Base-by-base conservation (phyloP, 30 jellyfish, hydroid and myxozoan genomes). In the Cassiopea xamachana region DNA sequence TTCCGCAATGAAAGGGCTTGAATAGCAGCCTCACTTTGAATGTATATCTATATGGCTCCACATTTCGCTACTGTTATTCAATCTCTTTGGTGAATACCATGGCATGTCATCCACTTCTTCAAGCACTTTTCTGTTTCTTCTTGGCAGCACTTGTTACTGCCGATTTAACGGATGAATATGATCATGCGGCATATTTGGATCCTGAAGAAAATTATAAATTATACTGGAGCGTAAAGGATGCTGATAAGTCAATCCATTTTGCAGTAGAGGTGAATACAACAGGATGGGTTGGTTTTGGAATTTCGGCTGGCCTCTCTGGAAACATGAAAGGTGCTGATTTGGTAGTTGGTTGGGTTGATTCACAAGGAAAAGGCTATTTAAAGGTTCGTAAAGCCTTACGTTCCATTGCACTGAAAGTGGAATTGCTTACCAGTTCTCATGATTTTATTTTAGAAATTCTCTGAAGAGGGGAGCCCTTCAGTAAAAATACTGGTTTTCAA, bases 251-350 rank as follows among this genome's bases (percentile, higher is more conserved):
- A 39, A 50, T 83, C 49, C 83, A 83, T 70, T 83, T 83, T 9
- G 91, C 91, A 7, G 91, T 19, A 17, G 82, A 86, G 69, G 93
- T 86, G 48, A 79, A 86, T 9, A 85, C 92, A 73, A 85, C 78
- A 49, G 92, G 92, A 47, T 88, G 95, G 95, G 90, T 88, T 62
- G 95, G 92, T 15, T 81, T 82, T 59, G 96, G 96, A 13, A 80
- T 89, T 55, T 71, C 96, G 9, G 81, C 92, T 6, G 87, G 91
- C 12, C 77, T 77, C 16, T 49, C 88, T 44, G 96, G 96, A 45
- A 69, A 58, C 48, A 89, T 89, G 96, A 82, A 80, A 39, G 89
- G 92, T 43, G 80, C 92, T 13, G 94, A 87, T 50, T 59, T 87
- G 47, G 90, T 68, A 0, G 48, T 87, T 0, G 96, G 92, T 10